Evolutionary conservation across 2,797 vertebrate genomes (phyloP), one percentile per base, ranked within the genome.

Genomic region (Adrianichthys oophorus): DNA sequence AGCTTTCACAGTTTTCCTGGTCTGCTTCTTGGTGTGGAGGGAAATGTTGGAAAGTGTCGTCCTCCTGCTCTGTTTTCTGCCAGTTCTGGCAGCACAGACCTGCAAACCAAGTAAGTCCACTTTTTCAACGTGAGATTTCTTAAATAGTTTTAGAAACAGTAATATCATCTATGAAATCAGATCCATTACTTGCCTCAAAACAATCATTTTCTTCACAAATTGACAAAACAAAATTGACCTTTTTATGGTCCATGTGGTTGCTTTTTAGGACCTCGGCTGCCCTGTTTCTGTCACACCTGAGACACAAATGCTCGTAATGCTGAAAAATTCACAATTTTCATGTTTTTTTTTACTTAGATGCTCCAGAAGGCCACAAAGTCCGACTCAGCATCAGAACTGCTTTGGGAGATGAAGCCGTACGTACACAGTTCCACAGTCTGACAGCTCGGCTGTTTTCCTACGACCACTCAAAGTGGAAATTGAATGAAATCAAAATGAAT

Each of bases 311-410:
- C 10, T 21, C 7, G 13, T 6, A 18, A 15, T 7, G 19, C 4
- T 7, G 10, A 23, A 7, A 29, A 0, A 15, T 43, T 19, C 19
- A 19, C 3, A 1, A 3, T 18, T 61, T 63, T 41, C 12, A 41
- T 44, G 18, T 65, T 44, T 62, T 70, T 62, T 59, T 46, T 70
- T 41, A 52, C 47, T 59, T 52, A 92, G 91, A 18, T n/a, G 42
- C 59, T 18, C 13, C 65, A 12, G 24, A 93, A 56, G 93, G 91
- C 63, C 93, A 93, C 87, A 94, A 96, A 91, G 97, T 99, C 49
- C 92, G 95, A 65, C 85, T 99, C 75, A 99, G 95, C 86, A 92
- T 98, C 83, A 93, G 85, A 86, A 92, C 85, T 43, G 96, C 94
- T 71, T 91, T 98, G 70, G 95, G 94, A 86, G 80, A 94, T 17